Base-by-base conservation (phyloP, 2,888 invertebrate species). In the Hypselothyrea guttata region DNA sequence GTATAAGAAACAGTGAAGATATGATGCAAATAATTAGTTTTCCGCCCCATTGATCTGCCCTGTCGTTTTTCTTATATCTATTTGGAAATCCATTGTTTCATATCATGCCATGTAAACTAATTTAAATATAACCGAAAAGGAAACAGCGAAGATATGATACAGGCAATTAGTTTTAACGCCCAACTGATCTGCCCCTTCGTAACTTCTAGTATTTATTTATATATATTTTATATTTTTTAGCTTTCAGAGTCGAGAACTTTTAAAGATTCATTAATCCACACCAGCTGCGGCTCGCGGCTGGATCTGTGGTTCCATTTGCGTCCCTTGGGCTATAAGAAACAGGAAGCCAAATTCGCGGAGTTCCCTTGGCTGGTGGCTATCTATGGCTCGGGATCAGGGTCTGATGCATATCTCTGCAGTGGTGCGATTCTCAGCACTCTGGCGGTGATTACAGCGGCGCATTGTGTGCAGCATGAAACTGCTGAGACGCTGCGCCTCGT, bases 341-440 rank as follows among this genome's bases (percentile, higher is more conserved):
- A 65, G 38, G 77, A 72, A 44, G 44, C 64, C 0, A 65, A 70
- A 11, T 77, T 78, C 15, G 81, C 42, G 0, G 77, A 78, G 41
- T 78, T 78, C 46, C 81, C 77, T 9, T 81, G 77, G 81, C 30
- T 81, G 9, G 65, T 77, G 37, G 81, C 72, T 8, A 62, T 78
- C 8, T 68, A 56, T 13, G 35, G 45, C 1, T 22, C 22, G 22
- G 22, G 22, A 5, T 22, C 22, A 22, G 22, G n/a, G n/a, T 12
- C 37, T 0, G 18, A 18, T 11, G 49, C 40, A 3, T 81, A 77
- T 15, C 40, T 77, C 0, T 78, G 77, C 64, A 81, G 77, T 15
- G 77, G 77, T 3, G 77, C 58, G 0, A 59, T 78, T 0, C 60
- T 78, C 18, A 57, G 75, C 1, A 65, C 81, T 0, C 13, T 51